Evolutionary conservation across 2,888 invertebrate genomes (phyloP).

Genomic region (Plebejus argus): DNA sequence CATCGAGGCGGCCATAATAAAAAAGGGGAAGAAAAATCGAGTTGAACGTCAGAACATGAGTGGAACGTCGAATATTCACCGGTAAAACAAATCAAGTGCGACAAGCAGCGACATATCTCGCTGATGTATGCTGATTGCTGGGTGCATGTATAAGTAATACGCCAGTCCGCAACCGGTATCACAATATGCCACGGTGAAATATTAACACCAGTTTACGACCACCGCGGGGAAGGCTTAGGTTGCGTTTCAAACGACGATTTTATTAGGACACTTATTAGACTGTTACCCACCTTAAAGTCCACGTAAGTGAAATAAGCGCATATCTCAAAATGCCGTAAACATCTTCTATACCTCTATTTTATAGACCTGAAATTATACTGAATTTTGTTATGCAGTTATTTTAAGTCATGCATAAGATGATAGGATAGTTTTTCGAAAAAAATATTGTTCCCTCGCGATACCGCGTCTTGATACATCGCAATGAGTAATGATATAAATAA

Average conservation of each 20-base stretch:
- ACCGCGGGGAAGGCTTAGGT: slow-evolving; percentile 10
- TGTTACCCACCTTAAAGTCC: not conserved
- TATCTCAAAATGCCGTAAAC: not conserved
- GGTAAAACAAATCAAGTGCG: slow-evolving; percentile 65
- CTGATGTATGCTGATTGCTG: slow-evolving; percentile 80
- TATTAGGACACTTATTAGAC: slow-evolving; percentile 17
- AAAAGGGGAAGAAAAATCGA: too few species aligned
- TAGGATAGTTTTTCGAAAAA: too few species aligned
- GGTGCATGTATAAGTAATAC: slow-evolving; percentile 78
- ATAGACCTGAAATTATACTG: too few species aligned
- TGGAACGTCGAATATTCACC: slow-evolving; percentile 59
- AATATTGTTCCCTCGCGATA: too few species aligned
- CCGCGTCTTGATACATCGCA: too few species aligned
- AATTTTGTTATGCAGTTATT: too few species aligned
- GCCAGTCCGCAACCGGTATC: slow-evolving; percentile 73
- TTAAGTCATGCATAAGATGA: too few species aligned
- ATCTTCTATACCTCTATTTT: not conserved
- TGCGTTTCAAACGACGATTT: not conserved
- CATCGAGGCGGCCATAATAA: too few species aligned
- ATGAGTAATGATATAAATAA: not conserved
- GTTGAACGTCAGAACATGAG: not conserved
- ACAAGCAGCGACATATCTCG: slow-evolving; percentile 67
- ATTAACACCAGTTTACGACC: slow-evolving; percentile 28
- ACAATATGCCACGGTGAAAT: slow-evolving; percentile 58
- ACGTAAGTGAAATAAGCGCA: not conserved